These are phyloP conservation scores for Sminthopsis crassicaudata DNA, from an alignment of 2,113 vertebrate genomes.

Conservation along the genomic window DNA sequence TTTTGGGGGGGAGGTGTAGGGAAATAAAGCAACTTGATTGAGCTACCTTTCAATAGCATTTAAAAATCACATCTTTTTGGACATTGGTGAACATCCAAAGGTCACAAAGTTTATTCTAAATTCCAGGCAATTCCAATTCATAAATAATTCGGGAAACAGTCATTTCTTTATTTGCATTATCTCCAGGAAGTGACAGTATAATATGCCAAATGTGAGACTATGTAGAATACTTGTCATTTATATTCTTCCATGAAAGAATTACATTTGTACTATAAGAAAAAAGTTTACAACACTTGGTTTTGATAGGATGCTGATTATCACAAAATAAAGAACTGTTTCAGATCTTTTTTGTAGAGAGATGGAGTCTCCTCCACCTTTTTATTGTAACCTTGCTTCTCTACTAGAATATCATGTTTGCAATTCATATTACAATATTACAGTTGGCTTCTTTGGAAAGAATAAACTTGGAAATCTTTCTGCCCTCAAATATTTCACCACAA, in stretches of 20 bases:
- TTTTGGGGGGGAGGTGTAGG: background rate
- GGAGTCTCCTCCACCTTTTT: background rate
- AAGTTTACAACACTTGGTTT: constrained; percentile 18
- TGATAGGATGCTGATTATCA: background rate
- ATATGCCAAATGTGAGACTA: background rate
- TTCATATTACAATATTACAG: background rate
- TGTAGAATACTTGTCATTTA: constrained; percentile 33
- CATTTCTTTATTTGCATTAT: constrained; percentile 68
- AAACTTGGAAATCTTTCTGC: background rate
- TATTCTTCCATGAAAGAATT: background rate
- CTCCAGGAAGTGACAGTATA: background rate
- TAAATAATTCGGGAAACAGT: constrained; percentile 68
- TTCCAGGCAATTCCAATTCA: constrained; percentile 56
- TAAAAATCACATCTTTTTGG: constrained; percentile 53
- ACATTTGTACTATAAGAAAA: background rate
- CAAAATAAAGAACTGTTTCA: background rate
- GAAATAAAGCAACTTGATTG: background rate
- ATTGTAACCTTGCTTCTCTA: background rate
- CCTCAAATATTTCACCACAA: background rate
- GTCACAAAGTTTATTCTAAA: constrained; percentile 48
- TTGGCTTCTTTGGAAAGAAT: background rate
- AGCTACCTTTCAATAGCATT: constrained; percentile 68
- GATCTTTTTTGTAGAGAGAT: background rate
- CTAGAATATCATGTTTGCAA: background rate
- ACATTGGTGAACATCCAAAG: constrained; percentile 69